These are phyloP conservation scores for Esox niger DNA, from an alignment of 2,113 vertebrate species.

Conservation along the genomic window DNA sequence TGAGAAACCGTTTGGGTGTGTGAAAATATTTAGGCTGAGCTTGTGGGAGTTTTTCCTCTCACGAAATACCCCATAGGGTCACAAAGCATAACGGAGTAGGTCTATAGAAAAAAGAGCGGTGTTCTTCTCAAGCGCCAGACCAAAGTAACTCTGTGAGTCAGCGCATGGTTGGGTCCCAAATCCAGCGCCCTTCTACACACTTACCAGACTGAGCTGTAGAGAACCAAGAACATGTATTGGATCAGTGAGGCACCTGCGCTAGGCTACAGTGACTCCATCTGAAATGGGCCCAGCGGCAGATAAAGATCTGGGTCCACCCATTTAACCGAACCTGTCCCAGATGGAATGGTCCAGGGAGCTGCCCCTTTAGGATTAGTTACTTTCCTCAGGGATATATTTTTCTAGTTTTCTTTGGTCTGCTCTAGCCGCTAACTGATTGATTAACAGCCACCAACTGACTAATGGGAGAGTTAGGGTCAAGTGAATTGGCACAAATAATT, in stretches of 20 bases:
- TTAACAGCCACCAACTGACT: too few species aligned
- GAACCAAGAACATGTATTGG: not conserved
- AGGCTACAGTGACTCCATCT: too few species aligned
- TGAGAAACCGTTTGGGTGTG: slow-evolving; percentile 47
- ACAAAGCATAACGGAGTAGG: not conserved
- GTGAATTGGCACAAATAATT: too few species aligned
- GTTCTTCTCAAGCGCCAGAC: not conserved
- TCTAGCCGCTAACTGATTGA: too few species aligned
- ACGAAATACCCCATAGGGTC: not conserved
- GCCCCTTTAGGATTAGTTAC: too few species aligned
- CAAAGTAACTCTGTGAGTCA: not conserved
- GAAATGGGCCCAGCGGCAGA: too few species aligned
- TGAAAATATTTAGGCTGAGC: slow-evolving; percentile 20
- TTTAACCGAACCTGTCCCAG: too few species aligned
- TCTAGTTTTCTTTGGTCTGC: too few species aligned
- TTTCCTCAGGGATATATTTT: too few species aligned
- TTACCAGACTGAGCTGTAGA: not conserved
- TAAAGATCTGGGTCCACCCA: too few species aligned
- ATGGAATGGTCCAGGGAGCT: too few species aligned
- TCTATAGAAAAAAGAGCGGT: not conserved
- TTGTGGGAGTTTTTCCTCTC: not conserved
- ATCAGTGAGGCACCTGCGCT: not conserved
- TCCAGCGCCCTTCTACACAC: not conserved
- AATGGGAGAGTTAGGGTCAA: too few species aligned
- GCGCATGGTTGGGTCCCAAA: slow-evolving; percentile 21